These are phyloP conservation scores for Helicorthomorpha holstii DNA, from an alignment of 1,140 invertebrate species.

Conservation along the genomic window DNA sequence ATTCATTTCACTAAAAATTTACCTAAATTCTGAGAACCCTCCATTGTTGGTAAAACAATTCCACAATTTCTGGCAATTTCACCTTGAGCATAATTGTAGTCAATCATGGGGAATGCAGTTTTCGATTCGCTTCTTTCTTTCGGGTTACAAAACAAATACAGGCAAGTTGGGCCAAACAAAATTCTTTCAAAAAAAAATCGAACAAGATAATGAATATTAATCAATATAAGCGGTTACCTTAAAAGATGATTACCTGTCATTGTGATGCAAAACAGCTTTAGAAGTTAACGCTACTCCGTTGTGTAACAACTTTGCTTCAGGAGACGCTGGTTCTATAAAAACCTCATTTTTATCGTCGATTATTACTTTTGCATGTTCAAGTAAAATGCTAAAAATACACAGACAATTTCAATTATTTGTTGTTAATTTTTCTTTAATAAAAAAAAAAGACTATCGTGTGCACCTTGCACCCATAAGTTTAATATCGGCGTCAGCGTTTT, in stretches of 20 bases:
- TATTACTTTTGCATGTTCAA: conserved; percentile 34
- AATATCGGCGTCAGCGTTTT: conserved; percentile 28
- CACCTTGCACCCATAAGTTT: conserved; percentile 36
- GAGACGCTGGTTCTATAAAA: conserved; percentile 27
- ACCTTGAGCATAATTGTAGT: conserved; percentile 37
- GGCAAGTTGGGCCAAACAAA: conserved; percentile 38
- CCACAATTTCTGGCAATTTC: conserved; percentile 40
- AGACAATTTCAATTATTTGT: conserved; percentile 4
- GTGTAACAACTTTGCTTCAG: conserved; percentile 32
- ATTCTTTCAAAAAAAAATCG: conserved; percentile 20
- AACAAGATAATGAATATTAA: conserved; percentile 2
- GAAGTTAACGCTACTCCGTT: conserved; percentile 32
- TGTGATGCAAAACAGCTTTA: conserved; percentile 32
- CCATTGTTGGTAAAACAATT: conserved; percentile 13
- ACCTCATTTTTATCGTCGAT: conserved; percentile 23
- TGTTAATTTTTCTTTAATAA: no score
- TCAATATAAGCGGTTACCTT: background rate
- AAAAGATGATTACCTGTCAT: conserved; percentile 31
- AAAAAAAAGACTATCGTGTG: no score
- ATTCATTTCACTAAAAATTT: background rate
- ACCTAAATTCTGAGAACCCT: background rate
- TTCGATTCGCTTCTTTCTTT: conserved; percentile 24
- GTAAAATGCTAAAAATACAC: conserved; percentile 28
- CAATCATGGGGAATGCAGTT: conserved; percentile 27
- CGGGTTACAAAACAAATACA: conserved; percentile 37